Evolutionary conservation across 2,113 vertebrate species (phyloP).

Genomic region (Hemiprocne comata): DNA sequence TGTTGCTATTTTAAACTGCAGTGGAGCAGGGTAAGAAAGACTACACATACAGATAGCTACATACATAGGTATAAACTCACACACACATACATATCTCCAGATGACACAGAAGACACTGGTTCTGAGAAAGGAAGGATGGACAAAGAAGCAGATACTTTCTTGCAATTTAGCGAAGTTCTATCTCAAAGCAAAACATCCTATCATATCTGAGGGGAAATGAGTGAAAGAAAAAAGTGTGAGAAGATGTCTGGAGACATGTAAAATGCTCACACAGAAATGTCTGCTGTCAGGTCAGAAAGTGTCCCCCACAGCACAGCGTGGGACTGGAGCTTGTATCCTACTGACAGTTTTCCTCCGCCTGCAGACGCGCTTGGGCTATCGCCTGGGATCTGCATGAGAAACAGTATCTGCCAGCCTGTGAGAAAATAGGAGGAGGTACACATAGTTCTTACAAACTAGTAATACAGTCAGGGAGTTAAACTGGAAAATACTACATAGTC

Average conservation of each 20-base stretch:
- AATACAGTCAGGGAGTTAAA: conserved; percentile 22
- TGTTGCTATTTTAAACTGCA: conserved; percentile 53
- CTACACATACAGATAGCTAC: not conserved
- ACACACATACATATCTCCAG: not conserved
- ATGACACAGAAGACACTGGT: not conserved
- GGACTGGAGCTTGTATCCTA: not conserved
- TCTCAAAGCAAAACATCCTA: not conserved
- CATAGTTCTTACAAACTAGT: not conserved
- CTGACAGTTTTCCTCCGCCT: not conserved
- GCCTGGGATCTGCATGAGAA: conserved; percentile 30
- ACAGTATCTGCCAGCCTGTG: conserved; percentile 38
- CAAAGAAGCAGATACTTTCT: not conserved
- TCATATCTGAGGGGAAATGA: not conserved
- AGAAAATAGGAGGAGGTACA: conserved; percentile 34
- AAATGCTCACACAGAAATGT: not conserved
- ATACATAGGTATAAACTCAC: not conserved
- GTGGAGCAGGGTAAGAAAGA: not conserved
- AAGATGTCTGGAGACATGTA: not conserved
- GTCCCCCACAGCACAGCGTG: not conserved
- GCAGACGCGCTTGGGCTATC: not conserved
- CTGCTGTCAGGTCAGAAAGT: not conserved
- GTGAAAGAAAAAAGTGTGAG: not conserved
- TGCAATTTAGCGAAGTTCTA: not conserved
- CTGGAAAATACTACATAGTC: conserved; percentile 10
- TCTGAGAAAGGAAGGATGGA: not conserved